Evolutionary conservation across 2,113 vertebrate species (phyloP).

Genomic region (Chunga burmeisteri): DNA sequence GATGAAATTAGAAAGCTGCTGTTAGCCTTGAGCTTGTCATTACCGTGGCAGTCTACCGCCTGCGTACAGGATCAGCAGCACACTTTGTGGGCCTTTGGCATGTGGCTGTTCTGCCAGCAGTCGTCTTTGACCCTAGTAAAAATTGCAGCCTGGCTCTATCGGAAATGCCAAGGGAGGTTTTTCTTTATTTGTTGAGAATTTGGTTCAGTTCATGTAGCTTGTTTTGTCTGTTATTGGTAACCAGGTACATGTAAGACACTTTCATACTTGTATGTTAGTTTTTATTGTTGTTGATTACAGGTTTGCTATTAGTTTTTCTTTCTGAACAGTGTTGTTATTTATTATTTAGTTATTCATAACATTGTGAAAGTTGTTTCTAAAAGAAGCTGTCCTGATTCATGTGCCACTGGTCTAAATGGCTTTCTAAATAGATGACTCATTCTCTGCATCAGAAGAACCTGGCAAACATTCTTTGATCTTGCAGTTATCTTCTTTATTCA

Average conservation of each 20-base stretch:
- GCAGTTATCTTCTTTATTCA: conserved; percentile 31
- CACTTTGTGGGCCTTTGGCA: not conserved
- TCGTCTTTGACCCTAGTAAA: not conserved
- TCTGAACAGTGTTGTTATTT: not conserved
- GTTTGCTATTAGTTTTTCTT: not conserved
- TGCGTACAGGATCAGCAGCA: fast-evolving
- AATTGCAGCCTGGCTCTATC: not conserved
- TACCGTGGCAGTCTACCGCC: fast-evolving
- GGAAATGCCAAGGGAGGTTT: not conserved
- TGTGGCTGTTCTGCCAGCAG: not conserved
- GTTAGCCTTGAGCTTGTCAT: not conserved
- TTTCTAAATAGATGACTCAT: conserved; percentile 59
- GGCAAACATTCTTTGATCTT: not conserved
- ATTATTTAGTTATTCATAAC: not conserved
- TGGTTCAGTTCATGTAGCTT: not conserved
- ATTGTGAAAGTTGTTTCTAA: not conserved
- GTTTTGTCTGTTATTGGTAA: not conserved
- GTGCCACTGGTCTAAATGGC: not conserved
- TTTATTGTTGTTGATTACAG: not conserved
- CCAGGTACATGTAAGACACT: not conserved
- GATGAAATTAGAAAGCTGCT: not conserved
- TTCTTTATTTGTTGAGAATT: not conserved
- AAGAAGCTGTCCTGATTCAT: not conserved
- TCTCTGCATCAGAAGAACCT: not conserved
- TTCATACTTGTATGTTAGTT: not conserved